phyloP scores from a whole-genome alignment of 1,140 invertebrate species.

The Venustaconcha ellipsiformis region DNA sequence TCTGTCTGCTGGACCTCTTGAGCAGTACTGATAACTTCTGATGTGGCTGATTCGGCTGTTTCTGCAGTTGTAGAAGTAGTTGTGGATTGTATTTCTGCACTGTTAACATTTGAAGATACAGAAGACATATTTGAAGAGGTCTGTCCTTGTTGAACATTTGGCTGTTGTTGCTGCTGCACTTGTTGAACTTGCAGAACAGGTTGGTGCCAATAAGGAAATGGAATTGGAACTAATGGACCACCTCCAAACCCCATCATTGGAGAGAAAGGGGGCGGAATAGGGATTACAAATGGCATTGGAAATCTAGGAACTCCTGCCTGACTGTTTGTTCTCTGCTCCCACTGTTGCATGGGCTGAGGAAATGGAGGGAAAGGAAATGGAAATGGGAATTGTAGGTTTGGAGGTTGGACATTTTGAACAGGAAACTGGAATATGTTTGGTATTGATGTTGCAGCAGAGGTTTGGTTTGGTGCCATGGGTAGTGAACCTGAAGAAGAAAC shows the following conservation, averaged over 20 bases:
- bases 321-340: not conserved
- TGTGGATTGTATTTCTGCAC: too few relatives aligned
- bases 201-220: constrained; percentile 3
- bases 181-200: constrained; percentile 7
- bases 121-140: too few relatives aligned
- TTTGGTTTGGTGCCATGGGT: not conserved
- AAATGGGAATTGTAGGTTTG: constrained; percentile 18
- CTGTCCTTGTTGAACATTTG: not conserved
- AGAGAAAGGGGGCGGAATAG: constrained; percentile 17
- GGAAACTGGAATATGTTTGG: not conserved
- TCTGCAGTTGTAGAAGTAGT: too few relatives aligned
- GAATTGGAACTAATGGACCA: not conserved
- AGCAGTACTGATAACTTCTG: too few relatives aligned
- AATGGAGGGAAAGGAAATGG: constrained; percentile 18
- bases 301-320: constrained; percentile 22
- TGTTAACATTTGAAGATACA: too few relatives aligned
- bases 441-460: not conserved
- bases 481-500: constrained; percentile 2
- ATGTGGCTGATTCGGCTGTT: too few relatives aligned
- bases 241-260: constrained; percentile 9
- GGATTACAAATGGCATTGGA: constrained; percentile 28
- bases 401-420: constrained; percentile 1
- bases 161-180: constrained; percentile 4
- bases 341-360: constrained; percentile 1
- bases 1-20: too few relatives aligned